Base-by-base conservation (phyloP, 1,140 invertebrate species). In the Halictus rubicundus region DNA sequence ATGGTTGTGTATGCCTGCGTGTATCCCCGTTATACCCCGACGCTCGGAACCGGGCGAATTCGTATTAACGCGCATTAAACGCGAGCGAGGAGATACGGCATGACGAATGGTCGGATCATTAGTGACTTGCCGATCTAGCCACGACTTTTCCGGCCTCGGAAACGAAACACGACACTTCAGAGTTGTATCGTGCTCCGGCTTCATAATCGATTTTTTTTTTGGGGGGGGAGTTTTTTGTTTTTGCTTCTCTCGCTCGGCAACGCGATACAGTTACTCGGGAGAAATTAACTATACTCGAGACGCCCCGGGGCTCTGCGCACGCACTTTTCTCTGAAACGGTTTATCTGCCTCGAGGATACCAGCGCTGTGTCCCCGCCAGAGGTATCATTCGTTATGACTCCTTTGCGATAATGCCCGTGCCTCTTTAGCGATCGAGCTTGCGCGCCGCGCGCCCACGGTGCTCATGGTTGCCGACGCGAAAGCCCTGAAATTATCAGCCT, bases 121-220 rank as follows among this genome's bases (percentile, higher is more conserved):
- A 78, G 76, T 70, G 76, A 72, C 76, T 72, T 54, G 76, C 60
- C 63, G 63, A 72, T 78, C 76, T 72, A 78, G 76, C 46, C 71
- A 12, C 42, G 42, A 37, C 63, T 25, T 46, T 64, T 46, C 23
- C 21, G 60, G 57, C 32, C 68, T 54, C 23, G 2, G 19, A 6
- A 39, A 27, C 46, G 39, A 64, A 27, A 57, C 16, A 46, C 9
- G 23, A 42, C 19, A 49, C 32, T 25, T n/a, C 23, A 42, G 76
- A 78, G 49, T 49, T 57, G n/a, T n/a, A 49, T 61, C 42, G 65
- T 23, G 49, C 39, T 32, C 49, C 14, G n/a, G 54, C 10, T 49
- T 52, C 66, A 19, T 5, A 52, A 25, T 27, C 7, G 16, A 68
- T 52, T 49, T 68, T 27, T 46, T 49, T 16, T 14, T n/a, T n/a